Conservation (phyloP, 1,140 invertebrate species). For the Bombyx mori region ASM3026992v2 NC_085125.1:12525501-12526000, state of each 20-base stretch:
- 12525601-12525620: no score
- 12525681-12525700: constrained; percentile 36
- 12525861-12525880: no score
- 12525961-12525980: not conserved
- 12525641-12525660: constrained; percentile 34
- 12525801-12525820: not conserved
- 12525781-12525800: not conserved
- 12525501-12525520: no score
- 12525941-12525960: not conserved
- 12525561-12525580: no score
- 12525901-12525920: not conserved
- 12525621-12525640: constrained; percentile 43
- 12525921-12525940: not conserved
- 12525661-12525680: constrained; percentile 28
- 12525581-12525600: no score
- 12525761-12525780: constrained; percentile 17
- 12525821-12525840: not conserved
- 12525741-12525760: constrained; percentile 30
- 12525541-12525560: no score
- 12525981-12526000: no score
- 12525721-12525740: constrained; percentile 40
- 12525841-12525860: no score
- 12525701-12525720: constrained; percentile 41
- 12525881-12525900: not conserved
- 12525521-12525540: no score